Evolutionary conservation across 1,140 invertebrate species (phyloP).

Genomic region (Colletes gigas): DNA sequence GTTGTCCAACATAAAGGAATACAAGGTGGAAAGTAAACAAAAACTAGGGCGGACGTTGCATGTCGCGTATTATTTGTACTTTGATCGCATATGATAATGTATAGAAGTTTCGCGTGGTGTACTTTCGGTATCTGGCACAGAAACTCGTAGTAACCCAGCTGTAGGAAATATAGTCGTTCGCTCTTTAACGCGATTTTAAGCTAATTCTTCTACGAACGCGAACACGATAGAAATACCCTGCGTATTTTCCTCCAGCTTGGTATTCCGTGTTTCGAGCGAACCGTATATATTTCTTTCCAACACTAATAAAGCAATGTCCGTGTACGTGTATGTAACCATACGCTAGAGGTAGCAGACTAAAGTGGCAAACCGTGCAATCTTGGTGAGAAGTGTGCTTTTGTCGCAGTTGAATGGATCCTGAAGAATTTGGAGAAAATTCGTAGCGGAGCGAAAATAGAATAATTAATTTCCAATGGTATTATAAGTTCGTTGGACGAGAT

Average conservation of each 20-base stretch:
- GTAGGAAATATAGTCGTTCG: not conserved
- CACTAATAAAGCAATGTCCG: slow-evolving; percentile 17
- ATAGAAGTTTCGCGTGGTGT: not conserved
- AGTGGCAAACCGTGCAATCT: slow-evolving; percentile 68
- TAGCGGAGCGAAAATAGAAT: not conserved
- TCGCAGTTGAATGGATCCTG: slow-evolving; percentile 1
- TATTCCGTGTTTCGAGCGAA: not conserved
- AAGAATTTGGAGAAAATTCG: slow-evolving; percentile 3
- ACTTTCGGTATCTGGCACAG: not conserved
- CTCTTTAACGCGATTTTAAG: not conserved
- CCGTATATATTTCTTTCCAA: not conserved
- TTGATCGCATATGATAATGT: slow-evolving; percentile 1
- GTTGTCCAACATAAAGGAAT: slow-evolving; percentile 6
- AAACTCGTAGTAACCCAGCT: not conserved
- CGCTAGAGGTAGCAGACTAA: slow-evolving; percentile 75
- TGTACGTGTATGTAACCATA: slow-evolving; percentile 38
- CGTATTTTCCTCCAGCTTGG: not conserved
- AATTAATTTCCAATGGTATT: not conserved
- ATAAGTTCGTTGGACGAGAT: not conserved
- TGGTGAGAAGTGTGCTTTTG: slow-evolving; percentile 55
- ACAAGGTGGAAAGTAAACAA: slow-evolving; percentile 20
- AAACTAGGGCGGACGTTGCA: slow-evolving; percentile 20
- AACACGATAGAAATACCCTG: not conserved
- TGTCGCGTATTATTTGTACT: not conserved
- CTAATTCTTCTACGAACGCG: not conserved